phyloP scores from a whole-genome alignment of 1,140 invertebrate genomes.

The Drosophila baimaii region DNA sequence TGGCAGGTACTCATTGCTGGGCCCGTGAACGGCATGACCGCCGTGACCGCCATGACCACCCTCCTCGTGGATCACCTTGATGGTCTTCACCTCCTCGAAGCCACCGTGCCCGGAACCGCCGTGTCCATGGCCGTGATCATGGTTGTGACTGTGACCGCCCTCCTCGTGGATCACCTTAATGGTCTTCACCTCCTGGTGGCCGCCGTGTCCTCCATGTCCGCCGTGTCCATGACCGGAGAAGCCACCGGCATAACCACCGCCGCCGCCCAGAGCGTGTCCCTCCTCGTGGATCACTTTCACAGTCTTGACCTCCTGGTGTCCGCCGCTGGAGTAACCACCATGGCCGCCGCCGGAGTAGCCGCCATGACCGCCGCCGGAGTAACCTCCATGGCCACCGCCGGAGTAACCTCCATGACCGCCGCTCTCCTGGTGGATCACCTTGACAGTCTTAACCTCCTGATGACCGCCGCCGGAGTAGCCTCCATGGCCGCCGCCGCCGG shows the following conservation, averaged over 20 bases:
- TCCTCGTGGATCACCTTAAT: constrained; percentile 65
- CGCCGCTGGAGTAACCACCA: constrained; percentile 26
- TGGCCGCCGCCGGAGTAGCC: constrained; percentile 27
- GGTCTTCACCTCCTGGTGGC: constrained; percentile 64
- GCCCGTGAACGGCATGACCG: constrained; percentile 30
- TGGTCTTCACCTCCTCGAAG: constrained; percentile 65
- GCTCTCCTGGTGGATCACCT: constrained; percentile 59
- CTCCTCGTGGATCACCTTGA: constrained; percentile 78
- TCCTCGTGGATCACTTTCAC: constrained; percentile 70
- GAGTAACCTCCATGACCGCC: constrained; percentile 37
- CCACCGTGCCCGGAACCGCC: constrained; percentile 51
- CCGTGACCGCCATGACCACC: constrained; percentile 45
- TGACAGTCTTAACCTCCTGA: constrained; percentile 58
- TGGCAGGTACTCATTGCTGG: constrained; percentile 59
- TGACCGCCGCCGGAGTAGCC: constrained; percentile 46
- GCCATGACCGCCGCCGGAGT: constrained; percentile 17
- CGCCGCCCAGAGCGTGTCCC: constrained; percentile 41
- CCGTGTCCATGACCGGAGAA: constrained; percentile 39
- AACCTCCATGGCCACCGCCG: constrained; percentile 32
- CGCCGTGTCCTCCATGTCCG: constrained; percentile 33
- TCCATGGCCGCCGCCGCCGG: constrained; percentile 42
- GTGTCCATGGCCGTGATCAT: constrained; percentile 37
- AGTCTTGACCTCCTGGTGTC: constrained; percentile 67
- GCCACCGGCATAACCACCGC: constrained; percentile 51
- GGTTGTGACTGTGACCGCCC: constrained; percentile 37